Evolutionary conservation across 2,797 vertebrate species (phyloP).

Genomic region (Pipistrellus kuhlii): DNA sequence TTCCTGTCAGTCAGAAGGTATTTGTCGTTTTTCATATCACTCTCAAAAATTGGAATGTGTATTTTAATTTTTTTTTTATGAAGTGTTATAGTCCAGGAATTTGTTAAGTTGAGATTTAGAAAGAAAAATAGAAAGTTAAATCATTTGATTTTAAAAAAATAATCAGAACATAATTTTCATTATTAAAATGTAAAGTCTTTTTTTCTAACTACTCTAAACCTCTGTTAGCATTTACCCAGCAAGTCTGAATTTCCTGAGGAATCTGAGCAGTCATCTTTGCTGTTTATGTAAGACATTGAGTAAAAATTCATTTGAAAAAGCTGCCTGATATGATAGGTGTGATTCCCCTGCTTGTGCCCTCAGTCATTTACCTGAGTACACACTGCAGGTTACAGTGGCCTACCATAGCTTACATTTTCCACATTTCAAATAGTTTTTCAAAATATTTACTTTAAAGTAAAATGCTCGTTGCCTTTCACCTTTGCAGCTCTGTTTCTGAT

Average conservation of each 20-base stretch:
- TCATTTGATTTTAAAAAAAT: background rate
- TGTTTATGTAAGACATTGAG: background rate
- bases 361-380: background rate
- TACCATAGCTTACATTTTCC: background rate
- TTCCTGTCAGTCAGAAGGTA: background rate
- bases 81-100: background rate
- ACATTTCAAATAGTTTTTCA: background rate
- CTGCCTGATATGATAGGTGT: background rate
- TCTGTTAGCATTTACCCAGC: background rate
- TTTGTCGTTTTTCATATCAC: slow-evolving; percentile 37
- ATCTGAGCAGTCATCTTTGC: background rate
- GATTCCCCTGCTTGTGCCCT: background rate
- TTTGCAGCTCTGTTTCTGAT: background rate
- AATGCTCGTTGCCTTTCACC: slow-evolving; percentile 11
- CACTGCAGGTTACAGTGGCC: background rate
- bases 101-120: slow-evolving; percentile 46
- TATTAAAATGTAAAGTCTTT: background rate
- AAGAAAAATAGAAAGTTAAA: slow-evolving; percentile 5
- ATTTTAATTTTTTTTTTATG: slow-evolving; percentile 50
- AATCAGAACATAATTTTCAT: slow-evolving; percentile 10
- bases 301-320: background rate
- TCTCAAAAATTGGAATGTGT: slow-evolving; percentile 29
- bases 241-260: slow-evolving; percentile 5
- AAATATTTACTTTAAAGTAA: background rate
- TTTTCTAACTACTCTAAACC: background rate